Conservation (phyloP, 2,888 invertebrate species). For the Oligia latruncula region DNA sequence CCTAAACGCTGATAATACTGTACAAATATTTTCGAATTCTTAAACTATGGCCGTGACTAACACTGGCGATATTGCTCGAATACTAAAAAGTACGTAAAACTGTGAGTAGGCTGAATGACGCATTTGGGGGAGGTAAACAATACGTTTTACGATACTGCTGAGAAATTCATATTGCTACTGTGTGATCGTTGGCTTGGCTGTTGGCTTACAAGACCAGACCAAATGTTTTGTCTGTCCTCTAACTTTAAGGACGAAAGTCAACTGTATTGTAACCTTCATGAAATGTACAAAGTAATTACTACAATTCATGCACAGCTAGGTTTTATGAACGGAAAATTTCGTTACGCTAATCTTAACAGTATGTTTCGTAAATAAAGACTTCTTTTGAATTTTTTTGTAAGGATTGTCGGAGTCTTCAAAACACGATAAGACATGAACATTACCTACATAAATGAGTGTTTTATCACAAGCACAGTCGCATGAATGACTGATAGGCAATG, state of each 20-base stretch:
- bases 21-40: slow-evolving; percentile 50
- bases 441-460: slow-evolving; percentile 52
- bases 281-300: slow-evolving; percentile 40
- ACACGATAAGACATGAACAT: slow-evolving; percentile 47
- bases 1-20: slow-evolving; percentile 39
- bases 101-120: slow-evolving; percentile 63
- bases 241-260: slow-evolving; percentile 63
- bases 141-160: slow-evolving; percentile 70
- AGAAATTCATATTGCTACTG: slow-evolving; percentile 64
- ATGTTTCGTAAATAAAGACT: slow-evolving; percentile 40
- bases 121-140: slow-evolving; percentile 72
- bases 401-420: slow-evolving; percentile 29
- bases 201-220: slow-evolving; percentile 48
- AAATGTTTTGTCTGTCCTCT: slow-evolving; percentile 68
- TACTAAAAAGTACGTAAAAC: slow-evolving; percentile 50
- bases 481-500: slow-evolving; percentile 59
- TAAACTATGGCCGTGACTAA: slow-evolving; percentile 51
- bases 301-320: slow-evolving; percentile 31
- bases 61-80: slow-evolving; percentile 37
- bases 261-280: slow-evolving; percentile 50
- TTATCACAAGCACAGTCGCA: slow-evolving; percentile 44
- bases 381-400: slow-evolving; percentile 24
- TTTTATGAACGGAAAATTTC: slow-evolving; percentile 49
- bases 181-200: slow-evolving; percentile 53
- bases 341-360: slow-evolving; percentile 16